Base-by-base conservation (phyloP, 2,113 vertebrate species). In the Hyla sarda region DNA sequence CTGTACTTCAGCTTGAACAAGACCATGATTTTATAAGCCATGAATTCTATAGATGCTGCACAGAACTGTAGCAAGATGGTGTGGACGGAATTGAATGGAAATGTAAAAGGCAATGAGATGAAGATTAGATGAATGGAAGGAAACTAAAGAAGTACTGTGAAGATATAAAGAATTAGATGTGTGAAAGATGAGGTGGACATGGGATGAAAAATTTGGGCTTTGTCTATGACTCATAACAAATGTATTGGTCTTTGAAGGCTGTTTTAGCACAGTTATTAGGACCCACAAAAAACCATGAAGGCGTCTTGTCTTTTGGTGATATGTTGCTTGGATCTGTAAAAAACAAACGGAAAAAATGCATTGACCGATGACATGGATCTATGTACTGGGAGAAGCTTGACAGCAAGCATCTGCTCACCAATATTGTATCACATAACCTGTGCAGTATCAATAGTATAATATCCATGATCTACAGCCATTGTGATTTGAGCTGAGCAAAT, bases 241-340 rank as follows among this genome's bases (percentile, higher is more conserved):
- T 62, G 23, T 34, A 23, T 79, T 58, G 21, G 50, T 78, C 34
- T 45, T 28, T 76, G 37, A 25, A 11, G 14, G 3, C 21, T 75
- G 13, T 28, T 28, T 48, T 48, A 48, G 45, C 45, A 48, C 11
- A 77, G 48, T 77, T 10, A 77, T 52, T 50, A 77, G 19, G 50
- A 25, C 2, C 0, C 58, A n/a, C n/a, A n/a, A 65, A 65, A 65
- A 65, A n/a, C 60, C 60, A 34, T 19, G 65, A 41, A 71, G 67
- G 67, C 17, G 17, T 7, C 34, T 71, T 71, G 67, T 37, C 65
- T 71, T 37, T 71, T 23, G 67, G 32, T 71, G 34, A 41, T 21
- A 71, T 21, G 23, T 37, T 67, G 62, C 62, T 67, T 71, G 34
- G 65, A 69, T 41, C 67, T 69, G 65, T 69, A 69, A 71, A 23